phyloP scores from a whole-genome alignment of 2,113 vertebrate species.

The Suricata suricatta region DNA sequence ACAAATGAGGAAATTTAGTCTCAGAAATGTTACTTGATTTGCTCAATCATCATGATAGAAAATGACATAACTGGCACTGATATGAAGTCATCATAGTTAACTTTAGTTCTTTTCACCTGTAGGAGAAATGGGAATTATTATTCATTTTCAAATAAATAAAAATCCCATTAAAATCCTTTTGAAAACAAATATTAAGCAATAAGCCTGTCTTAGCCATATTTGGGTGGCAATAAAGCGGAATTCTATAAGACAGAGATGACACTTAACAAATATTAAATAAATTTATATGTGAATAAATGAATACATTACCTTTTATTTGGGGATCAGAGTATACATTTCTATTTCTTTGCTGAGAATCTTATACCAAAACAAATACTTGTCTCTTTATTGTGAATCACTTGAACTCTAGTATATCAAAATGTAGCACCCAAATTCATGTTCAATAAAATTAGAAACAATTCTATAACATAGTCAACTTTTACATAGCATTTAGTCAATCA shows the following conservation, averaged over 20 bases:
- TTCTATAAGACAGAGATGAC: background rate
- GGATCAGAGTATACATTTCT: background rate
- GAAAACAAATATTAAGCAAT: background rate
- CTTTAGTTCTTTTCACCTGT: background rate
- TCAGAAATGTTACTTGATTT: background rate
- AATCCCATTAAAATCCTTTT: background rate
- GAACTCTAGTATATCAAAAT: background rate
- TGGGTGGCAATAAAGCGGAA: background rate
- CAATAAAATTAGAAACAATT: slow-evolving; percentile 16
- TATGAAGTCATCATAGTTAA: background rate
- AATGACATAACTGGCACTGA: background rate
- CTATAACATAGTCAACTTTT: background rate
- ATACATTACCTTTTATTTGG: background rate
- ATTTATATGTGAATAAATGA: background rate
- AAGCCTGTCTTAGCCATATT: background rate
- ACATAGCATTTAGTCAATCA: background rate
- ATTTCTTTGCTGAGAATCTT: background rate
- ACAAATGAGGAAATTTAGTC: background rate
- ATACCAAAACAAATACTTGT: background rate
- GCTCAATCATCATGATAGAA: background rate
- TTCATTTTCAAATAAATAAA: background rate
- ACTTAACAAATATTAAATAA: background rate
- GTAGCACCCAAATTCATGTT: background rate
- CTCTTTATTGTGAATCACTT: background rate
- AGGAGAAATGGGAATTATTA: background rate